Percentiles rank a stretch among this genome's conserved stretches.
phyloP scores from a whole-genome alignment of 2,888 invertebrate species.

The Drosophila mimica region DNA sequence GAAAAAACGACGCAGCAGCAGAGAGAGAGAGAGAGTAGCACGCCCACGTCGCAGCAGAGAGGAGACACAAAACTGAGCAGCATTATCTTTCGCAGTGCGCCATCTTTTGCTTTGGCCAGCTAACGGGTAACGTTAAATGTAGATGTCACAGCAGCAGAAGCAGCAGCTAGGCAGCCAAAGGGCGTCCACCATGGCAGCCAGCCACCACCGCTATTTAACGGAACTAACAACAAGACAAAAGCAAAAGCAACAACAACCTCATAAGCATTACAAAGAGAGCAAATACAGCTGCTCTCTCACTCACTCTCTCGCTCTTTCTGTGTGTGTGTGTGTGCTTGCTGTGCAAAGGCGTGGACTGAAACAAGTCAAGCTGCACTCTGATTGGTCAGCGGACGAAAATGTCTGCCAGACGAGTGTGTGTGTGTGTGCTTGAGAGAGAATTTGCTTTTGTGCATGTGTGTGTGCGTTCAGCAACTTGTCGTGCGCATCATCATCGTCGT shows the following conservation, averaged over 20 bases:
- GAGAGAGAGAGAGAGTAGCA: slow-evolving; percentile 23
- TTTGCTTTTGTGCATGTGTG: slow-evolving; percentile 10
- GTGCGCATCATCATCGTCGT: slow-evolving; percentile 34
- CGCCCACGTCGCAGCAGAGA: slow-evolving; percentile 42
- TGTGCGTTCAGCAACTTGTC: slow-evolving; percentile 57
- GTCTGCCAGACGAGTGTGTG: slow-evolving; percentile 35
- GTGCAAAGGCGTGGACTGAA: slow-evolving; percentile 61
- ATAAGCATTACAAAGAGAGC: slow-evolving; percentile 9
- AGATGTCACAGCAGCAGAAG: slow-evolving; percentile 37
- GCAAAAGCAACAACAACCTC: slow-evolving; percentile 12
- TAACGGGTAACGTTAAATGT: slow-evolving; percentile 57
- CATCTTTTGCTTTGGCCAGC: slow-evolving; percentile 48
- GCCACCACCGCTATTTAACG: slow-evolving; percentile 36
- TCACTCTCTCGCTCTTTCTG: slow-evolving; percentile 5
- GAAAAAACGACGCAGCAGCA: slow-evolving; percentile 11
- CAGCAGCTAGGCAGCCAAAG: slow-evolving; percentile 46
- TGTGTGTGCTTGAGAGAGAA: slow-evolving; percentile 18
- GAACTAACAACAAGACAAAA: slow-evolving; percentile 26
- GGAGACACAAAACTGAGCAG: slow-evolving; percentile 38
- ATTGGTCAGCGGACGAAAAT: slow-evolving; percentile 55
- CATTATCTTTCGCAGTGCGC: slow-evolving; percentile 43
- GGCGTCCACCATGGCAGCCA: slow-evolving; percentile 67
- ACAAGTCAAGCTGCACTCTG: slow-evolving; percentile 18
- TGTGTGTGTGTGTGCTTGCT: slow-evolving; percentile 16
- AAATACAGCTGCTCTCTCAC: slow-evolving; percentile 11